phyloP scores from a whole-genome alignment of 2,113 vertebrate species.

The Stictonetta naevosa region DNA sequence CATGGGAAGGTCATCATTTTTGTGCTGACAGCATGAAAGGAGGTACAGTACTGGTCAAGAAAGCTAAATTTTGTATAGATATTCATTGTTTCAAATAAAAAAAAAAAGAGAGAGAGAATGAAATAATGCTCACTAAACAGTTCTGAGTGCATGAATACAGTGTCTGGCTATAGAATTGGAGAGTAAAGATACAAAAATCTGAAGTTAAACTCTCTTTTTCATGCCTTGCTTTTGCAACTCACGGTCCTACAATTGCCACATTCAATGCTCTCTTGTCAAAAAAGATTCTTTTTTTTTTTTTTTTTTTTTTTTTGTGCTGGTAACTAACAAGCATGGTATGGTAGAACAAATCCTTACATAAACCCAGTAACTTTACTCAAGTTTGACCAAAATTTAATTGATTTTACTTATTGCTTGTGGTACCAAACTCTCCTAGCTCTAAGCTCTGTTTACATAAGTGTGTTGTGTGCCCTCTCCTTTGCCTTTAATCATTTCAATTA shows the following conservation, averaged over 20 bases:
- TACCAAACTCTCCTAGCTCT: not conserved
- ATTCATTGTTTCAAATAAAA: not conserved
- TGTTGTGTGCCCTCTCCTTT: not conserved
- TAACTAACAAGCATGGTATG: not conserved
- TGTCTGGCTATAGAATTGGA: not conserved
- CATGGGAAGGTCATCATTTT: slow-evolving; percentile 4
- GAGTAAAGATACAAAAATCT: not conserved
- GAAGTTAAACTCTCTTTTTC: not conserved
- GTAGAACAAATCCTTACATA: slow-evolving; percentile 1
- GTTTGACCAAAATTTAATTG: slow-evolving; percentile 9
- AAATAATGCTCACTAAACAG: not conserved
- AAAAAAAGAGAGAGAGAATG: not conserved
- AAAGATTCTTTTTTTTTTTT: not conserved
- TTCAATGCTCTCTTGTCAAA: not conserved
- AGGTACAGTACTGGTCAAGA: slow-evolving; percentile 20
- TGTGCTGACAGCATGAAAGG: slow-evolving; percentile 25
- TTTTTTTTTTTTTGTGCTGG: not conserved
- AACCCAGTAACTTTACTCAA: slow-evolving; percentile 21
- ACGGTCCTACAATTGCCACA: not conserved
- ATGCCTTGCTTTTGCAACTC: not conserved
- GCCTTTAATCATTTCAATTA: not conserved
- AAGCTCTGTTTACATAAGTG: not conserved
- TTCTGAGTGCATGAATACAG: not conserved
- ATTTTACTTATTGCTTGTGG: not conserved
- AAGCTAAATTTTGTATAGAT: slow-evolving; percentile 33